Base-by-base conservation (phyloP, 2,888 invertebrate genomes). In the Cephus sareptanus region DNA sequence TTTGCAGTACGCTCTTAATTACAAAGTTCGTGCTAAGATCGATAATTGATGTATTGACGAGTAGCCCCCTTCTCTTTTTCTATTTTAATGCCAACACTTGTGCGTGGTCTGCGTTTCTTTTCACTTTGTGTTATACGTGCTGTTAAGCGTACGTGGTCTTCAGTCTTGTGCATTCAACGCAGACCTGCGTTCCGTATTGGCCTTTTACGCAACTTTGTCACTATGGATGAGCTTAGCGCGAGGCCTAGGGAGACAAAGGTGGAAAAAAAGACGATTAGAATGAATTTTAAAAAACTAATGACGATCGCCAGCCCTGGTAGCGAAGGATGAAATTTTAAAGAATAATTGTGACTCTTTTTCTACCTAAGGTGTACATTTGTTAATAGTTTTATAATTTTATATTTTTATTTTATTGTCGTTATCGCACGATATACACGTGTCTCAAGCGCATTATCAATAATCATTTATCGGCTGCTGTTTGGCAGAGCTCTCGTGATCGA, bases 351-450 rank as follows among this genome's bases (percentile, higher is more conserved):
- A 70, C 33, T 70, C 70, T 70, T 70, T 70, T 70, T 70, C 33
- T 71, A 30, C 40, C 76, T 73, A 80, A 83, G 79, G 80, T 91
- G 90, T 91, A 91, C 84, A 91, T 89, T 90, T 90, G 90, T 91
- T 90, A 85, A 90, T 90, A 90, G 85, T 86, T 90, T 90, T 87
- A 86, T 90, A 85, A 87, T 86, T 89, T 89, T 85, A 82, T 81
- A 82, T 85, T 78, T 73, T 78, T 76, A 73, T 76, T 81, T 76
- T 31, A 56, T 40, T 40, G 11, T 75, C n/a, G 34, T 33, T n/a
- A 37, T 40, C 37, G 56, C 56, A 75, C 56, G 37, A 31, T 37
- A 34, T 35, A 79, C 80, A 80, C 79, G 75, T 81, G 80, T 77
- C 80, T 79, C 71, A 71, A 71, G 11, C 31, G 33, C 71, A 71